Evolutionary conservation across 2,113 vertebrate species (phyloP).

Genomic region (Oreotrochilus melanogaster): DNA sequence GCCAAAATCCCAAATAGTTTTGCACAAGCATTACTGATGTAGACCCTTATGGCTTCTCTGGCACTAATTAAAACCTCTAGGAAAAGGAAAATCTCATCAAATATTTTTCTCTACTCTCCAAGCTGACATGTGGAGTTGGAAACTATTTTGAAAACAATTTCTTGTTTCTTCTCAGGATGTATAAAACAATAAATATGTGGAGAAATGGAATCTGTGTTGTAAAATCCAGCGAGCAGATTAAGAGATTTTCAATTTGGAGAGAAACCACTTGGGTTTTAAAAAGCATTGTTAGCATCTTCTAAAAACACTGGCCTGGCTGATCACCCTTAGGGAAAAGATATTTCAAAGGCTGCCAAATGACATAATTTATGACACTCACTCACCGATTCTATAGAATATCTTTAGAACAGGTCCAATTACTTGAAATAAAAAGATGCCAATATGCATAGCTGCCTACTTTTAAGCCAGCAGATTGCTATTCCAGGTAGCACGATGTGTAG

Average conservation of each 20-base stretch:
- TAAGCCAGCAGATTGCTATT: background rate
- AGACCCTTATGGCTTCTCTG: background rate
- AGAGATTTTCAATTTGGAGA: constrained; percentile 31
- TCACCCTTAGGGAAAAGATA: background rate
- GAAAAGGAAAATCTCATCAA: background rate
- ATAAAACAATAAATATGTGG: background rate
- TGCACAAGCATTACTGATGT: background rate
- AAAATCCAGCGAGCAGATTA: background rate
- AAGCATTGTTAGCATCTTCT: constrained; percentile 10
- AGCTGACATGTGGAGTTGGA: background rate
- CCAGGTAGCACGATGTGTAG: background rate
- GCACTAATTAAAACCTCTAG: background rate
- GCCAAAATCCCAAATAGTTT: background rate
- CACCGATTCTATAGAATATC: background rate
- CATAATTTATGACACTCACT: background rate
- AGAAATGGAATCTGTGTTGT: background rate
- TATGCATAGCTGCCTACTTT: background rate
- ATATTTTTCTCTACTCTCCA: background rate
- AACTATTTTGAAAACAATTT: background rate
- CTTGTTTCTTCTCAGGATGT: background rate
- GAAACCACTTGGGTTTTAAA: background rate
- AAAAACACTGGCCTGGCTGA: background rate
- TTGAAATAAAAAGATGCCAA: background rate
- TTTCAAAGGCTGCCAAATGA: background rate
- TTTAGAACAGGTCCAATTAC: constrained; percentile 16